Conservation (phyloP, 2,797 vertebrate species). For the Acrossocheilus fasciatus region DNA sequence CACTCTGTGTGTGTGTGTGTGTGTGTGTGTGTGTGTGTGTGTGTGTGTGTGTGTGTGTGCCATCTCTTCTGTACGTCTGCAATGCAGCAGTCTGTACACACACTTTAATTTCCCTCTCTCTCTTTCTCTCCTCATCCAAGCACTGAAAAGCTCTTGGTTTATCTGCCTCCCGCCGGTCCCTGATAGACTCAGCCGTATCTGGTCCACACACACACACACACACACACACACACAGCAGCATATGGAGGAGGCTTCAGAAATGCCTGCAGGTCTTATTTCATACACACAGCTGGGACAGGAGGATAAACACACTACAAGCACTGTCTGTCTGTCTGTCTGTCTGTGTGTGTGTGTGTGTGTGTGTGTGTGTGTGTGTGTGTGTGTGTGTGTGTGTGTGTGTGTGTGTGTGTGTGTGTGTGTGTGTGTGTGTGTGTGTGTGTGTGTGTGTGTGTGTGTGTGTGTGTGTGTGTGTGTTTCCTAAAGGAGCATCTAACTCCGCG, state of each 20-base stretch:
- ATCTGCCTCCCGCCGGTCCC: slow-evolving; percentile 22
- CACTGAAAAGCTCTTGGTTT: slow-evolving; percentile 28
- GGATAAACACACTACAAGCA: slow-evolving; percentile 21
- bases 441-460: not conserved
- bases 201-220: slow-evolving; percentile 22
- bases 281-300: slow-evolving; percentile 14
- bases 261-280: slow-evolving; percentile 26
- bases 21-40: not conserved
- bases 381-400: not conserved
- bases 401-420: not conserved
- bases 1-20: not conserved
- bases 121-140: slow-evolving; percentile 22
- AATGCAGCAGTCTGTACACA: slow-evolving; percentile 43
- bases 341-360: not conserved
- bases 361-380: not conserved
- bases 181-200: slow-evolving; percentile 30
- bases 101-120: slow-evolving; percentile 32
- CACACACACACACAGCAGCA: slow-evolving; percentile 17
- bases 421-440: not conserved
- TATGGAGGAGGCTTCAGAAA: slow-evolving; percentile 26
- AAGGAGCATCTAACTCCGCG: not conserved
- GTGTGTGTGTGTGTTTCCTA: not conserved
- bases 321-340: too few species aligned
- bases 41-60: slow-evolving; percentile 15
- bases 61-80: not conserved